A percentile compares a stretch with the other conserved stretches of the same genome.
These are phyloP conservation scores for Mesorhabditis sp. DNA, from an alignment of 2,888 invertebrate genomes.

Conservation along the genomic window DNA sequence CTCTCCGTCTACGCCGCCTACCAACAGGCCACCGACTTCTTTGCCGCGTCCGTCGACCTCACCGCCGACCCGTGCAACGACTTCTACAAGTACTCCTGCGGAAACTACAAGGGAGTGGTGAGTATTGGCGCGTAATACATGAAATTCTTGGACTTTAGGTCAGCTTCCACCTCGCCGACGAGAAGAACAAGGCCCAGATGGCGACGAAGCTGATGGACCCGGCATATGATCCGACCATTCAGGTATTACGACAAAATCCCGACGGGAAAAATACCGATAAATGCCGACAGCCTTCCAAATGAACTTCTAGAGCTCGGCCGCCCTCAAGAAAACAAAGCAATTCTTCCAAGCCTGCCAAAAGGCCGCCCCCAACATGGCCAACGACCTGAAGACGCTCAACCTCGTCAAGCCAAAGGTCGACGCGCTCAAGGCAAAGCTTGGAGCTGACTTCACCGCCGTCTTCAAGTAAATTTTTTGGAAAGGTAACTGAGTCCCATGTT, in stretches of 20 bases:
- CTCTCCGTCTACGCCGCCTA: constrained; percentile 28
- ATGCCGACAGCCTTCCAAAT: too few relatives aligned
- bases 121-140: not conserved
- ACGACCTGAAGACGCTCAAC: constrained; percentile 21
- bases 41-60: constrained; percentile 33
- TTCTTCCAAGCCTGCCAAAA: constrained; percentile 26
- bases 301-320: constrained; percentile 13
- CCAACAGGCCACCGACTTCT: constrained; percentile 26
- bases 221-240: constrained; percentile 26
- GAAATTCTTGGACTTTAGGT: constrained; percentile 10
- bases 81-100: constrained; percentile 50
- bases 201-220: constrained; percentile 29
- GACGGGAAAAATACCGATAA: not conserved
- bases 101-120: constrained; percentile 28
- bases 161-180: constrained; percentile 30
- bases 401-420: constrained; percentile 22
- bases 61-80: constrained; percentile 46
- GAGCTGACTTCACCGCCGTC: constrained; percentile 18
- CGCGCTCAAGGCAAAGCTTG: constrained; percentile 13
- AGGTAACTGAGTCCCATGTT: not conserved
- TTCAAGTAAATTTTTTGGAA: constrained; percentile 10
- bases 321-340: constrained; percentile 28
- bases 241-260: not conserved
- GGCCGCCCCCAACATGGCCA: constrained; percentile 10
- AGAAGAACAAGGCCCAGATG: constrained; percentile 29